A percentile compares a stretch with the other conserved stretches of the same genome.
Conservation (phyloP, 2,888 invertebrate genomes). For the Acanthosoma haemorrhoidale region DNA sequence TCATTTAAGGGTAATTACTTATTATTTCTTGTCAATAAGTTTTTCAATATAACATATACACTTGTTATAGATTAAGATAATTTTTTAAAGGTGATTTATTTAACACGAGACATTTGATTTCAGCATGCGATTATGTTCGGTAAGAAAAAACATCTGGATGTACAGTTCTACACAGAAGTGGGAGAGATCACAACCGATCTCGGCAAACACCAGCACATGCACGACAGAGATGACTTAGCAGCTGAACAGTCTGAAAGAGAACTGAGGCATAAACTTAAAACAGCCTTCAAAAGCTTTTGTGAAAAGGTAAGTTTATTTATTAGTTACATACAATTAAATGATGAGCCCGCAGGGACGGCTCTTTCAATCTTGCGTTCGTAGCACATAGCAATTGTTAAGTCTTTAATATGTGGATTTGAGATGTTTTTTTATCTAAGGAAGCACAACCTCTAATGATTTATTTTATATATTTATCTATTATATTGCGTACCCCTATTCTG, state of each 20-base stretch:
- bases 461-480: too few relatives aligned
- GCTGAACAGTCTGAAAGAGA: slow-evolving; percentile 98
- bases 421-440: too few relatives aligned
- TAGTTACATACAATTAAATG: too few relatives aligned
- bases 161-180: slow-evolving; percentile 99
- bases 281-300: slow-evolving; percentile 96
- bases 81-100: too few relatives aligned
- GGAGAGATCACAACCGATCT: slow-evolving; percentile 99
- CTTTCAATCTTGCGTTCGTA: too few relatives aligned
- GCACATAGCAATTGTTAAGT: too few relatives aligned
- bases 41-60: neutral
- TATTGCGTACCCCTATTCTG: too few relatives aligned
- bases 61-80: too few relatives aligned
- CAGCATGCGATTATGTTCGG: slow-evolving; percentile 98
- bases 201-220: slow-evolving; percentile 99
- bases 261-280: slow-evolving; percentile 89
- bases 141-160: slow-evolving; percentile 97
- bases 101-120: slow-evolving; percentile 41
- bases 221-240: slow-evolving; percentile 96
- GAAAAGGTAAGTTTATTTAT: slow-evolving; percentile 85
- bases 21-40: neutral
- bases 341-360: too few relatives aligned
- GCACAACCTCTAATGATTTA: too few relatives aligned
- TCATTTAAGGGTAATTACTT: slow-evolving; percentile 69
- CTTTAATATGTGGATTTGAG: too few relatives aligned